These are phyloP conservation scores for Actinopyga echinites DNA, from an alignment of 53 echinoderm and acorn worm genomes.

Conservation along the genomic window DNA sequence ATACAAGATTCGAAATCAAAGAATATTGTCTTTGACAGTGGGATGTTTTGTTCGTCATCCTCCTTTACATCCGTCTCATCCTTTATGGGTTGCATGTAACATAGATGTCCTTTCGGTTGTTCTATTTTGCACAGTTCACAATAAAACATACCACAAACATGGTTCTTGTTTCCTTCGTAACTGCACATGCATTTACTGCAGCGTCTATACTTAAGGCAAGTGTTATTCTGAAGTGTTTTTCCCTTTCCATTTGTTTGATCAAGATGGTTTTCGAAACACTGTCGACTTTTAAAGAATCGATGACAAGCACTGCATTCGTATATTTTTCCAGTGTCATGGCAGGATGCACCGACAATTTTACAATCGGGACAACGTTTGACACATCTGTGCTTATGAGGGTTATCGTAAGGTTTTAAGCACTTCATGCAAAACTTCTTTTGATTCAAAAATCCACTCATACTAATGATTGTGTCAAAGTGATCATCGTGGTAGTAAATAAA, in stretches of 20 bases:
- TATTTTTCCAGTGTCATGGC: background rate
- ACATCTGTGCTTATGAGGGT: slow-evolving; percentile 22
- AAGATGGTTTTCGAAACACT: background rate
- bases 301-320: background rate
- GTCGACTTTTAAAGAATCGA: background rate
- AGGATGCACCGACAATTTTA: background rate
- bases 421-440: slow-evolving; percentile 45
- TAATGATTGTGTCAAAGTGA: too few relatives aligned
- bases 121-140: background rate
- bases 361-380: slow-evolving; percentile 30
- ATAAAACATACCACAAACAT: too few relatives aligned
- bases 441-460: too few relatives aligned
- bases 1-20: slow-evolving; percentile 28
- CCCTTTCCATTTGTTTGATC: background rate
- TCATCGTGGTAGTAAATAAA: background rate
- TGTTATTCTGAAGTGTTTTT: background rate
- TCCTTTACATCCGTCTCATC: background rate
- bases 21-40: too few relatives aligned
- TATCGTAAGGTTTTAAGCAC: slow-evolving; percentile 47
- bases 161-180: background rate
- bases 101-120: background rate
- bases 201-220: background rate
- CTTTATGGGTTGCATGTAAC: slow-evolving; percentile 9
- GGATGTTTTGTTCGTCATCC: background rate
- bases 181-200: background rate